A percentile compares a stretch with the other conserved stretches of the same genome.
These are phyloP conservation scores for Numida meleagris DNA, from an alignment of 2,113 vertebrate genomes.

Conservation along the genomic window DNA sequence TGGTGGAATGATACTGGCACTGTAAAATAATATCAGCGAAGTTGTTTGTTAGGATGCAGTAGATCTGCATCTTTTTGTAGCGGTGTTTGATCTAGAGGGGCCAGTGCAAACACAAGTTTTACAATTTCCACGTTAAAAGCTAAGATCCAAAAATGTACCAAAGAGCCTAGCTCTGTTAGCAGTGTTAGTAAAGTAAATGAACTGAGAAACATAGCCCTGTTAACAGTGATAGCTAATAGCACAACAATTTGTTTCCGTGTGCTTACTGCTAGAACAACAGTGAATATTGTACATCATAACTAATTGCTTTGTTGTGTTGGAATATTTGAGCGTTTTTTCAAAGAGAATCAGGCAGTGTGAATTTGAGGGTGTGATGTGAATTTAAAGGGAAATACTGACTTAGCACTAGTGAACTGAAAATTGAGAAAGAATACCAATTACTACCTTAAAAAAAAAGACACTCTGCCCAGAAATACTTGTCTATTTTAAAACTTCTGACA, in stretches of 20 bases:
- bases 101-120: background rate
- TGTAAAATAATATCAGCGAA: background rate
- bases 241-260: background rate
- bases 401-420: conserved; percentile 6
- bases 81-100: background rate
- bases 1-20: background rate
- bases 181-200: background rate
- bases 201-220: background rate
- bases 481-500: background rate
- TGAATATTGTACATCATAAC: background rate
- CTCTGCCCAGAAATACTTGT: background rate
- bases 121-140: background rate
- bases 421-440: background rate
- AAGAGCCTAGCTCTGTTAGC: background rate
- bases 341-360: background rate
- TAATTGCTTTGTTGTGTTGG: background rate
- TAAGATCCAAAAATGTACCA: background rate
- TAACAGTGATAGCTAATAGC: background rate
- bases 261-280: background rate
- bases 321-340: background rate
- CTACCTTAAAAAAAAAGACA: background rate
- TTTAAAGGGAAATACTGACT: conserved; percentile 6
- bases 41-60: background rate
- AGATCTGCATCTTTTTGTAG: background rate
- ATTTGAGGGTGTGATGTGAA: background rate